A percentile compares a stretch with the other conserved stretches of the same genome.
Evolutionary conservation across 1,140 invertebrate species (phyloP).

Genomic region (Temnothorax longispinosus): DNA sequence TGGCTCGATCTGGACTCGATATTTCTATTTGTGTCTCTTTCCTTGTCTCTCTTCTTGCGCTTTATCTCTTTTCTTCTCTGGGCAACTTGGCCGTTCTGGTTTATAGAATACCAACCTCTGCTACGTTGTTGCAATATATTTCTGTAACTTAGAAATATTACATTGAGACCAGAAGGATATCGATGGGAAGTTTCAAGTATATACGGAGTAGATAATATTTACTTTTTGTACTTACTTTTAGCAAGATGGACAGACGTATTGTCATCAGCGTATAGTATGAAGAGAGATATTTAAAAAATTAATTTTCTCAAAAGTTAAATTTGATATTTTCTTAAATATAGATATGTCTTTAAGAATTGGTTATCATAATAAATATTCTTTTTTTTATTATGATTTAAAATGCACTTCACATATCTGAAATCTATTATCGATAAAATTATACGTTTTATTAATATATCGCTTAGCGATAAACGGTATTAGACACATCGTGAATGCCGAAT

Average conservation of each 20-base stretch:
- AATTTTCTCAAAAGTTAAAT: constrained; percentile 31
- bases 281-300: not conserved
- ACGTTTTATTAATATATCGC: constrained; percentile 9
- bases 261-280: not conserved
- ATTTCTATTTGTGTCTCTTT: constrained; percentile 34
- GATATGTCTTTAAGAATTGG: not conserved
- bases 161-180: constrained; percentile 43
- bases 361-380: not conserved
- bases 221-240: constrained; percentile 20
- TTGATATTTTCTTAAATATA: not conserved
- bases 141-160: constrained; percentile 74
- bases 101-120: constrained; percentile 61
- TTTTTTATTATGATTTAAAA: not conserved
- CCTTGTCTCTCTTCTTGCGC: not conserved
- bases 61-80: not conserved
- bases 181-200: constrained; percentile 49
- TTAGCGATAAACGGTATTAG: not conserved
- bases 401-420: not conserved
- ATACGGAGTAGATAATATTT: constrained; percentile 63
- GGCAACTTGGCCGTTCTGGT: constrained; percentile 42
- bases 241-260: not conserved
- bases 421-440: not conserved
- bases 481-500: not conserved
- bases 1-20: constrained; percentile 56
- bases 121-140: constrained; percentile 70